Evolutionary conservation across 2,888 invertebrate species (phyloP).

Genomic region (Ophion obscuratus): DNA sequence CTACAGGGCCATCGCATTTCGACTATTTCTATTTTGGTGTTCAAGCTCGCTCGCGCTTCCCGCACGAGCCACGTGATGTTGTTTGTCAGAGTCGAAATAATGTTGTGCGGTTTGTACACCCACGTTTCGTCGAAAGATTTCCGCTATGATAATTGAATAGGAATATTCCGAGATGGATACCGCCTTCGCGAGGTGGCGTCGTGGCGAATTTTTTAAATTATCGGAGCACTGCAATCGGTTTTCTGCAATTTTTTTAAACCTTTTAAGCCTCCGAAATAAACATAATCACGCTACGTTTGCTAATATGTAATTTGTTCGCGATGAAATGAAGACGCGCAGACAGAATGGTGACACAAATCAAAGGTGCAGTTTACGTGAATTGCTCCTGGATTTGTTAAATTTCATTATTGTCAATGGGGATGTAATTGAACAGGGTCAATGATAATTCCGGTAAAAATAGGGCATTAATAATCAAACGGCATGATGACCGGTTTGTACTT

Average conservation of each 20-base stretch:
- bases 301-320: too few species aligned
- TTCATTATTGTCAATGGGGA: neutral
- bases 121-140: neutral
- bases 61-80: constrained; percentile 11
- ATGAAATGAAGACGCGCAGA: too few species aligned
- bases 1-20: constrained; percentile 57
- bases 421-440: neutral
- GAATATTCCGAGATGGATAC: too few species aligned
- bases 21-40: constrained; percentile 61
- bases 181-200: too few species aligned
- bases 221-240: too few species aligned
- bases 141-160: too few species aligned
- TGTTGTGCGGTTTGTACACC: neutral
- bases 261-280: too few species aligned
- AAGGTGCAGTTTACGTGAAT: neutral
- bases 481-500: constrained; percentile 3
- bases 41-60: constrained; percentile 24
- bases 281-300: too few species aligned
- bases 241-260: too few species aligned
- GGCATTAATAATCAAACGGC: constrained; percentile 3
- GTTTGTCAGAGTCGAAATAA: constrained; percentile 14
- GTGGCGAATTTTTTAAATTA: too few species aligned
- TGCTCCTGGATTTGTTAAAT: neutral
- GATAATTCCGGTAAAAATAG: neutral
- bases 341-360: too few species aligned